A percentile compares a stretch with the other conserved stretches of the same genome.
These are phyloP conservation scores for Cryptus armator DNA, from an alignment of 2,888 invertebrate genomes.

Conservation along the genomic window DNA sequence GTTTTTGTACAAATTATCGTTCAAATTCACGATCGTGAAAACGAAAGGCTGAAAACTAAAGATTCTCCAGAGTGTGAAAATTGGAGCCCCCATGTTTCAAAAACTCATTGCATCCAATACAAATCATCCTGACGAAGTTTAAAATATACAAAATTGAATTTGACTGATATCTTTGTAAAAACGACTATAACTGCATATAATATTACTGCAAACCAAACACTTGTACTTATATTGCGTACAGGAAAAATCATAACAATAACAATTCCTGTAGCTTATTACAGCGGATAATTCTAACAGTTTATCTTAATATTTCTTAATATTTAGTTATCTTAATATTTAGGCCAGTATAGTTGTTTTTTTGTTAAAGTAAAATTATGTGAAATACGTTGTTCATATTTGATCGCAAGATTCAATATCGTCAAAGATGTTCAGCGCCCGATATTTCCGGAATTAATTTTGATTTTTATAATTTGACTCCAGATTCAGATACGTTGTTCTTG, in stretches of 20 bases:
- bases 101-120: background rate
- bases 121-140: background rate
- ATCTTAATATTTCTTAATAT: background rate
- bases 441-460: background rate
- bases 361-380: background rate
- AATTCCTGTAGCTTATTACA: too few species aligned
- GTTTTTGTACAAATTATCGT: too few species aligned
- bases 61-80: background rate
- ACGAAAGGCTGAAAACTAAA: background rate
- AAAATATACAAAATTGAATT: background rate
- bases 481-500: background rate
- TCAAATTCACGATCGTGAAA: too few species aligned
- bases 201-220: background rate
- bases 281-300: too few species aligned
- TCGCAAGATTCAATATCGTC: background rate
- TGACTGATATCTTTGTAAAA: background rate
- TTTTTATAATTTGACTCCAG: background rate
- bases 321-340: background rate
- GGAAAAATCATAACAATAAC: background rate
- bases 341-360: background rate
- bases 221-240: background rate
- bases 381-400: background rate
- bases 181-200: background rate
- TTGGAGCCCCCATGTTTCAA: background rate
- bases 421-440: background rate